Conservation (phyloP, 2,888 invertebrate genomes). For the Mesopsocus fuscifrons region DNA sequence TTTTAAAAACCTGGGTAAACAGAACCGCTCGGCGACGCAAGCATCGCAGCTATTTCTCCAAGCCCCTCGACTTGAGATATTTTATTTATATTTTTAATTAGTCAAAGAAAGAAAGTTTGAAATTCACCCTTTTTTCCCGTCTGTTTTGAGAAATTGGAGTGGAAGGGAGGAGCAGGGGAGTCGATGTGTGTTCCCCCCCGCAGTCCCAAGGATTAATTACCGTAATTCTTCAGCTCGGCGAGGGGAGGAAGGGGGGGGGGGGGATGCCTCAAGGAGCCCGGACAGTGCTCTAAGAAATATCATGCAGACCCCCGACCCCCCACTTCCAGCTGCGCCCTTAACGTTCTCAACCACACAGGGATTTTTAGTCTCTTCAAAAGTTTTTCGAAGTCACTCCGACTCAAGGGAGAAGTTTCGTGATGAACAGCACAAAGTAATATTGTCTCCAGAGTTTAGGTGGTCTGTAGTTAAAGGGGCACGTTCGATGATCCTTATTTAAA, state of each 20-base stretch:
- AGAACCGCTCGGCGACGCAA: constrained; percentile 3
- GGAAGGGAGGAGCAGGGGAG: constrained; percentile 1
- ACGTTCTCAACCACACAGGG: no score
- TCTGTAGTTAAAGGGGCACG: no score
- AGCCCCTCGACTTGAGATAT: constrained; percentile 8
- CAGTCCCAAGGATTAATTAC: constrained; percentile 10
- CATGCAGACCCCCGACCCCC: no score
- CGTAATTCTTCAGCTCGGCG: constrained; percentile 8
- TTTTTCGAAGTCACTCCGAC: no score
- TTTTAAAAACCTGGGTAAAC: constrained; percentile 6
- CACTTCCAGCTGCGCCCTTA: no score
- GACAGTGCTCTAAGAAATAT: no score
- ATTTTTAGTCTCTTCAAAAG: no score
- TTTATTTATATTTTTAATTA: constrained; percentile 11
- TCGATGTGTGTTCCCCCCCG: constrained; percentile 9
- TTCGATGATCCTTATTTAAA: no score
- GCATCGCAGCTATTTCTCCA: constrained; percentile 4
- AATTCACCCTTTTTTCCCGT: constrained; percentile 10
- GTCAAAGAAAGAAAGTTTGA: constrained; percentile 9
- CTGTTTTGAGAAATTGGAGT: constrained; percentile 10
- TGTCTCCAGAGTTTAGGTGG: no score
- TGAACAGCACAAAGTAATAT: no score
- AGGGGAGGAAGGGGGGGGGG: not conserved
- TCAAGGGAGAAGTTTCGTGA: no score
- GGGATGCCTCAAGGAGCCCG: no score